Evolutionary conservation across 2,888 invertebrate genomes (phyloP), one percentile per base, ranked within the genome.

Genomic region (Hirtodrosophila duncani): DNA sequence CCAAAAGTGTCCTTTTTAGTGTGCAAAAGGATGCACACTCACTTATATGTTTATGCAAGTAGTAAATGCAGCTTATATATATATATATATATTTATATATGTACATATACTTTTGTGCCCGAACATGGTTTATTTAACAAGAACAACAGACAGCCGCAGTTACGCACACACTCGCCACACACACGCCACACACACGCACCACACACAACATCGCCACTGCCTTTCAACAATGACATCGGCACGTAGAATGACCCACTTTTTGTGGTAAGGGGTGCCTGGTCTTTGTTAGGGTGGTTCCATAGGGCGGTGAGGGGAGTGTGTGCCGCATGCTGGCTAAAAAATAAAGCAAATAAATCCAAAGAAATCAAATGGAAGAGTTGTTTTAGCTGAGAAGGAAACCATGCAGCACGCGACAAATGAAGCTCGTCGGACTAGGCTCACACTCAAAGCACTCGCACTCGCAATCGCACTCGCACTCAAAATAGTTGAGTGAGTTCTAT

Each of bases 361-460:
- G 80, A 77, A 72, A 72, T 72, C 72, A 72, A 80, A 72, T 72
- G 78, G 78, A 80, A 77, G 72, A 72, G 80, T 72, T 75, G 68
- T 29, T 24, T 42, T 46, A 49, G n/a, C n/a, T n/a, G n/a, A n/a
- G n/a, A n/a, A n/a, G n/a, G n/a, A n/a, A n/a, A n/a, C n/a, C n/a
- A n/a, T n/a, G n/a, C n/a, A n/a, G n/a, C n/a, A n/a, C n/a, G n/a
- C n/a, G n/a, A n/a, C n/a, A n/a, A n/a, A n/a, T n/a, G n/a, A n/a
- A n/a, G n/a, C n/a, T n/a, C n/a, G n/a, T n/a, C n/a, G n/a, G n/a
- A n/a, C n/a, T n/a, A n/a, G n/a, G n/a, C n/a, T n/a, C n/a, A n/a
- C n/a, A n/a, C n/a, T n/a, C n/a, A n/a, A n/a, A n/a, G n/a, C n/a
- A n/a, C n/a, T n/a, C n/a, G n/a, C n/a, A n/a, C n/a, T n/a, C n/a